These are phyloP conservation scores for Rhadina sibilatrix DNA, from an alignment of 2,113 vertebrate genomes.

Conservation along the genomic window DNA sequence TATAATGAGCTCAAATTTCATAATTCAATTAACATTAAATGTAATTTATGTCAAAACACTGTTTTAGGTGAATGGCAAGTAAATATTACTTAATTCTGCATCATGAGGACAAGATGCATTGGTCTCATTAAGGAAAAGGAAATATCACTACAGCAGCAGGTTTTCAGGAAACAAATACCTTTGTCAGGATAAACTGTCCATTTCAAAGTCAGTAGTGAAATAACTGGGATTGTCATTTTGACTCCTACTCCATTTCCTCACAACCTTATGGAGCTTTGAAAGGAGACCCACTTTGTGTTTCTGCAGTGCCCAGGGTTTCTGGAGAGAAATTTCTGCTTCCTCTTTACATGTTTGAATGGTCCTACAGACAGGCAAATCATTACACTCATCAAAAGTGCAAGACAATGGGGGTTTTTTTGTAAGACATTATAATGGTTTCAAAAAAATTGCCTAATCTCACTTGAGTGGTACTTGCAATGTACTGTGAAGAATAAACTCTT, in stretches of 20 bases:
- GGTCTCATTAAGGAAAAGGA: constrained; percentile 24
- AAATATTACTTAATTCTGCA: constrained; percentile 13
- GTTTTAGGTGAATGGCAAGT: constrained; percentile 47
- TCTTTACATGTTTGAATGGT: background rate
- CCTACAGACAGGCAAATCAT: background rate
- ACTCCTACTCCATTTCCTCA: background rate
- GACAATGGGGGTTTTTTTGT: rapidly evolving
- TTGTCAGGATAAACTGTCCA: constrained; percentile 34
- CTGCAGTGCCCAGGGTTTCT: background rate
- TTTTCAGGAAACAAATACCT: constrained; percentile 52
- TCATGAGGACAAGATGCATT: constrained; percentile 30
- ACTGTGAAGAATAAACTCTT: background rate
- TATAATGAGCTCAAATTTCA: constrained; percentile 8
- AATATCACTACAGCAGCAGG: constrained; percentile 53
- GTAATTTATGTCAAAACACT: constrained; percentile 29
- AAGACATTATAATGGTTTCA: background rate
- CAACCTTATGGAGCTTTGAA: background rate
- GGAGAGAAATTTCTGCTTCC: background rate
- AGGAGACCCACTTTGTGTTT: background rate
- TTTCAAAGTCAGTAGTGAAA: background rate
- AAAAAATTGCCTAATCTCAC: background rate
- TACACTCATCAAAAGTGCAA: background rate
- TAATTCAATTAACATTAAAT: constrained; percentile 56
- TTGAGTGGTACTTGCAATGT: background rate
- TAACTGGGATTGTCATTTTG: background rate